A percentile compares a stretch with the other conserved stretches of the same genome.
Conservation (phyloP, 2,113 vertebrate species). For the Hassar affinis region DNA sequence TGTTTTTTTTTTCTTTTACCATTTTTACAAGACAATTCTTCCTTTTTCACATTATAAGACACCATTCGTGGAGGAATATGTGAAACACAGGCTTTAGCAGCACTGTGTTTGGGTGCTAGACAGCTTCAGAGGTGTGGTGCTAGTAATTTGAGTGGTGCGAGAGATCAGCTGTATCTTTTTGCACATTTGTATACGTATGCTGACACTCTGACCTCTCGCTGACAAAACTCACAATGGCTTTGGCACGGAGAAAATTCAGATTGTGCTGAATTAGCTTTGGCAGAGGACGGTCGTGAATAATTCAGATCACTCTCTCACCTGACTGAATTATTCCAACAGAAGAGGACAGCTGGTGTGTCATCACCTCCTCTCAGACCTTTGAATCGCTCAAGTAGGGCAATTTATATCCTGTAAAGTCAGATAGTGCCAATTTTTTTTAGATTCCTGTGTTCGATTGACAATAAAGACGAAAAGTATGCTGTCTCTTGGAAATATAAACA, state of each 20-base stretch:
- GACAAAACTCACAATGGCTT: background rate
- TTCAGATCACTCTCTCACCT: constrained; percentile 43
- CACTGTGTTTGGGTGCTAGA: background rate
- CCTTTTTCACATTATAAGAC: constrained; percentile 1
- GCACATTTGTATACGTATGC: background rate
- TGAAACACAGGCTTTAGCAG: background rate
- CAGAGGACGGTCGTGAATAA: constrained; percentile 39
- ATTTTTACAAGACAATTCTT: background rate
- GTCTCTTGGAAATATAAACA: background rate
- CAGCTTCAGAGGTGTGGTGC: constrained; percentile 7
- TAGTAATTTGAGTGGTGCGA: constrained; percentile 27
- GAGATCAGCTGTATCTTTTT: constrained; percentile 5
- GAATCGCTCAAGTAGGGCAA: constrained; percentile 15
- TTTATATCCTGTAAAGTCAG: constrained; percentile 19
- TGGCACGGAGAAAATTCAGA: background rate
- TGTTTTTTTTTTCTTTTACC: background rate
- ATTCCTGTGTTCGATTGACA: background rate
- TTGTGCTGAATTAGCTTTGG: constrained; percentile 40
- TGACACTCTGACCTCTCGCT: constrained; percentile 11
- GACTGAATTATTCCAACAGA: constrained; percentile 21
- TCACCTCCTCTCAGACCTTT: constrained; percentile 15
- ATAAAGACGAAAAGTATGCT: background rate
- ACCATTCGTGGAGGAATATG: background rate
- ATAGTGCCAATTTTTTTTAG: background rate
- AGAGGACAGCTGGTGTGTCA: background rate